A percentile compares a stretch with the other conserved stretches of the same genome.
Conservation (phyloP, 2,797 vertebrate species). For the Notamacropus eugenii region DNA sequence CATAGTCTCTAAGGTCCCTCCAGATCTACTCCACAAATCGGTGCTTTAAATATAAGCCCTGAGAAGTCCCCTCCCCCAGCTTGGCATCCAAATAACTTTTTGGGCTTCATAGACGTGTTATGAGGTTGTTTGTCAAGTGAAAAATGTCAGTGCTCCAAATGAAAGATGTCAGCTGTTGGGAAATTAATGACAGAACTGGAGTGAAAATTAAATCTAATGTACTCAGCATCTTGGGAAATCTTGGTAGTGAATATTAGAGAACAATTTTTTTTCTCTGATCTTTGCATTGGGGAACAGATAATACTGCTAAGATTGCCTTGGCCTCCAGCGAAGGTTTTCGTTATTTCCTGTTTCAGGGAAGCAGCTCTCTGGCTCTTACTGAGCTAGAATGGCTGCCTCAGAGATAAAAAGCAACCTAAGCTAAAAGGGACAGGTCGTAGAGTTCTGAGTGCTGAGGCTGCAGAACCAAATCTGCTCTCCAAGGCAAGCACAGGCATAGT, state of each 20-base stretch:
- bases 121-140: not conserved
- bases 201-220: not conserved
- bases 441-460: not conserved
- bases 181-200: slow-evolving; percentile 1
- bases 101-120: not conserved
- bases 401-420: not conserved
- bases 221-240: slow-evolving; percentile 6
- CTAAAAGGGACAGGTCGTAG: not conserved
- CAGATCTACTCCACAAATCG: not conserved
- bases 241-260: not conserved
- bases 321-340: not conserved
- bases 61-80: too few relatives aligned
- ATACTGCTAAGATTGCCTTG: not conserved
- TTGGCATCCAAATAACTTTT: not conserved
- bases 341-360: not conserved
- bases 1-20: not conserved
- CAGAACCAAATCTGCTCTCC: not conserved
- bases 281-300: not conserved
- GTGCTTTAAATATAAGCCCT: not conserved
- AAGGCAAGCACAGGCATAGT: not conserved
- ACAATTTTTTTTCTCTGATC: not conserved
- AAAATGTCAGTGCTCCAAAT: not conserved
- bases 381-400: not conserved
- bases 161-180: slow-evolving; percentile 9
- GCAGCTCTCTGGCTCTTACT: not conserved